Evolutionary conservation across 2,888 invertebrate species (phyloP).

Genomic region (Girardia tigrina): DNA sequence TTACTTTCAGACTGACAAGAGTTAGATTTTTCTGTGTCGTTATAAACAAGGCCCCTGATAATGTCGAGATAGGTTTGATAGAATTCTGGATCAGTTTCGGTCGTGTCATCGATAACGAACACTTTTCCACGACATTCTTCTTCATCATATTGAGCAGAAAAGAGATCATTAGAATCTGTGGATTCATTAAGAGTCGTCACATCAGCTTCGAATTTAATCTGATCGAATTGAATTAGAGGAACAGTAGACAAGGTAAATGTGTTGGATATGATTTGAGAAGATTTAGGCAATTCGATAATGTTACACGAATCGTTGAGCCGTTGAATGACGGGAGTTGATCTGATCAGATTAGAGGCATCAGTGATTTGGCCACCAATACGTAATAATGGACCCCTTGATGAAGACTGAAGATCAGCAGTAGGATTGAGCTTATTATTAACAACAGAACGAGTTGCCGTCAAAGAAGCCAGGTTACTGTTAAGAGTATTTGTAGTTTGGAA

Average conservation of each 20-base stretch:
- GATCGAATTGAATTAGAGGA: slow-evolving; percentile 1
- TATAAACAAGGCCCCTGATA: background rate
- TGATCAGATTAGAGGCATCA: background rate
- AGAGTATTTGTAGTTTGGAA: slow-evolving; percentile 15
- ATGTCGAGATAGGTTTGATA: slow-evolving; percentile 11
- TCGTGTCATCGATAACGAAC: background rate
- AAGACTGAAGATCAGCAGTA: background rate
- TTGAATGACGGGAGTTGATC: slow-evolving; percentile 1
- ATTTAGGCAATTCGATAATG: background rate
- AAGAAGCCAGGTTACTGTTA: background rate
- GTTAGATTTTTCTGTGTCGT: background rate
- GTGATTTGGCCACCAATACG: slow-evolving; percentile 16
- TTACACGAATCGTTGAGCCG: background rate
- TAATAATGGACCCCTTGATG: slow-evolving; percentile 11
- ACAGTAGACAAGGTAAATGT: background rate
- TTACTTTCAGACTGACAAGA: background rate
- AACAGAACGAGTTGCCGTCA: background rate
- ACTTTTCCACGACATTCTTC: slow-evolving; percentile 18
- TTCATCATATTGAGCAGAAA: background rate
- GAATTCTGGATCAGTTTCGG: background rate
- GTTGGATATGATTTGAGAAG: slow-evolving; percentile 11
- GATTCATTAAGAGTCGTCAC: background rate
- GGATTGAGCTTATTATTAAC: slow-evolving; percentile 15
- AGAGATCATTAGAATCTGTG: slow-evolving; percentile 7
- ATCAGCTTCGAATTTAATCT: slow-evolving; percentile 2